phyloP scores from a whole-genome alignment of 2,797 vertebrate genomes.

The Rhincodon typus region DNA sequence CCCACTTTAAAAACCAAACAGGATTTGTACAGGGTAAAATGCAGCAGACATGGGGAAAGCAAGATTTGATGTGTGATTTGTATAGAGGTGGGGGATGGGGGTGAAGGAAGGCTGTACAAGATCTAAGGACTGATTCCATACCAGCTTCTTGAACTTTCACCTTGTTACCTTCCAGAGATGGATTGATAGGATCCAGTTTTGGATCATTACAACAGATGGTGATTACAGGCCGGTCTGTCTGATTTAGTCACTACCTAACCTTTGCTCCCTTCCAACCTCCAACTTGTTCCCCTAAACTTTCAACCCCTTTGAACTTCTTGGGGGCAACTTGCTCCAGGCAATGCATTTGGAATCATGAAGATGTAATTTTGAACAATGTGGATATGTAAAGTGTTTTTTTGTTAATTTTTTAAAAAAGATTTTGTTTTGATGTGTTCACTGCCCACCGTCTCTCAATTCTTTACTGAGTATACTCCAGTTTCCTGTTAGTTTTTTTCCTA shows the following conservation, averaged over 20 bases:
- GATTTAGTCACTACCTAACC: background rate
- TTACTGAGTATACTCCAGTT: background rate
- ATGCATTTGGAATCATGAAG: background rate
- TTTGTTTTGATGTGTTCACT: conserved; percentile 1
- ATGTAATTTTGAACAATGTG: background rate
- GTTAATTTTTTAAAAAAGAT: background rate
- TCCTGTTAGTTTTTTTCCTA: background rate
- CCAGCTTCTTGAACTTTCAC: background rate
- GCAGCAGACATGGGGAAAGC: background rate
- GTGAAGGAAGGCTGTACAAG: background rate
- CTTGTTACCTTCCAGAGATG: background rate
- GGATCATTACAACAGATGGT: background rate
- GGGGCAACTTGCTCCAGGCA: background rate
- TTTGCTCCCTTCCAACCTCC: background rate
- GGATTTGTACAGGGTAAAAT: background rate
- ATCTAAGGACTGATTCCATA: background rate
- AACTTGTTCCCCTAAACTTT: background rate
- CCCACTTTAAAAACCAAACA: background rate
- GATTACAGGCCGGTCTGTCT: background rate
- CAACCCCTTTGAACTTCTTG: background rate
- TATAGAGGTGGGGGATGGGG: background rate
- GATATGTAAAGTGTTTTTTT: background rate
- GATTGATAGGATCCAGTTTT: background rate
- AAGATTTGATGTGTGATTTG: background rate
- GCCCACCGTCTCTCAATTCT: background rate